Evolutionary conservation across 2,888 invertebrate species (phyloP).

Genomic region (Rhimphoctona megacephalus): DNA sequence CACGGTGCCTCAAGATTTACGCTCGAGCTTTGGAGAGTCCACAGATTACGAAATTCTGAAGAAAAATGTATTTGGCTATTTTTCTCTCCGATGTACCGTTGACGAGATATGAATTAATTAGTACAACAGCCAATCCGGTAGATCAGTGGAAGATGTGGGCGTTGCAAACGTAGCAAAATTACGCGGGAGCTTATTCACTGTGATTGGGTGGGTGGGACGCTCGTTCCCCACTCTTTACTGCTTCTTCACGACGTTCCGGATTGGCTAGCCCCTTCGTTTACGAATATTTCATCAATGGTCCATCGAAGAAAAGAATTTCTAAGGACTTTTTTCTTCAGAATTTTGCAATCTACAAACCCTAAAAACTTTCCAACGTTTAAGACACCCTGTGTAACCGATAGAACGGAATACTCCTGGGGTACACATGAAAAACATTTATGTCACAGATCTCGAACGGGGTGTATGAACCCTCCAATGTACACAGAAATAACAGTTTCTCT

Average conservation of each 20-base stretch:
- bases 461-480: slow-evolving; percentile 76
- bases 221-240: neutral
- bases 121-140: neutral
- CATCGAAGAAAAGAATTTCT: neutral
- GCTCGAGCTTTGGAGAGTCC: neutral
- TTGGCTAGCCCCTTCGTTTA: neutral
- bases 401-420: slow-evolving; percentile 25
- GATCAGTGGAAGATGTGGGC: neutral
- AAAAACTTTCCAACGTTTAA: neutral
- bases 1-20: neutral
- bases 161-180: neutral
- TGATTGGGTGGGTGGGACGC: neutral
- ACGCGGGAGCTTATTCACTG: too few relatives aligned
- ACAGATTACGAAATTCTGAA: neutral
- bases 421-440: slow-evolving; percentile 43
- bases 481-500: slow-evolving; percentile 79
- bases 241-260: neutral
- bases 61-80: neutral
- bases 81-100: neutral
- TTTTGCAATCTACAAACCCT: neutral
- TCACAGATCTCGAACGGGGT: slow-evolving; percentile 61
- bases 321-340: neutral
- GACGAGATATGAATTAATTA: neutral
- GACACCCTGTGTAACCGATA: slow-evolving; percentile 15
- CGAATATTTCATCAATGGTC: neutral